Conservation (phyloP, 2,797 vertebrate species). For the Esox masquinongy region DNA sequence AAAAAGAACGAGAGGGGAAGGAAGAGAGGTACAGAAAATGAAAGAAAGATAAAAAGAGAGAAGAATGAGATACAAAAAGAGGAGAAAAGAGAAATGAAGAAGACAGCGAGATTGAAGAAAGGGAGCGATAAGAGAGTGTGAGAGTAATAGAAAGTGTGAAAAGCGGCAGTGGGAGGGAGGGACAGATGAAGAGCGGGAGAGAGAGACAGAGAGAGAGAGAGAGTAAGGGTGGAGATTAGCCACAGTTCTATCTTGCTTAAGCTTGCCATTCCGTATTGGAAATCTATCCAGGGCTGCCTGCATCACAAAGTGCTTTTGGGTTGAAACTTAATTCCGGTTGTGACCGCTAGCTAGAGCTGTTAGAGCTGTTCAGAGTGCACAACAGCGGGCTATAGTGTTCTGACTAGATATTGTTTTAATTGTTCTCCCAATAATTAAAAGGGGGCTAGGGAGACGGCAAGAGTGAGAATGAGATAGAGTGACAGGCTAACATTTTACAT, state of each 20-base stretch:
- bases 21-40: slow-evolving; percentile 42
- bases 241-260: slow-evolving; percentile 14
- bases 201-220: background rate
- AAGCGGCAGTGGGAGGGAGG: background rate
- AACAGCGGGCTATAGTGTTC: background rate
- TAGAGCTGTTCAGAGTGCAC: background rate
- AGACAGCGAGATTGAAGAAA: background rate
- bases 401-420: background rate
- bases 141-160: background rate
- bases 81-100: background rate
- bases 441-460: background rate
- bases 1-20: no score
- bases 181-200: background rate
- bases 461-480: background rate
- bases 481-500: background rate
- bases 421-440: background rate
- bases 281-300: slow-evolving; percentile 14
- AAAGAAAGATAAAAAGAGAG: slow-evolving; percentile 1
- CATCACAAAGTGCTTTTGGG: slow-evolving; percentile 7
- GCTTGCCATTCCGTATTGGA: slow-evolving; percentile 15
- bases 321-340: slow-evolving; percentile 13
- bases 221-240: slow-evolving; percentile 10
- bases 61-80: background rate
- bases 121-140: background rate
- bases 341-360: background rate